A percentile compares a stretch with the other conserved stretches of the same genome.
Conservation (phyloP, 53 echinoderm and acorn worm species). For the Holothuria scabra region DNA sequence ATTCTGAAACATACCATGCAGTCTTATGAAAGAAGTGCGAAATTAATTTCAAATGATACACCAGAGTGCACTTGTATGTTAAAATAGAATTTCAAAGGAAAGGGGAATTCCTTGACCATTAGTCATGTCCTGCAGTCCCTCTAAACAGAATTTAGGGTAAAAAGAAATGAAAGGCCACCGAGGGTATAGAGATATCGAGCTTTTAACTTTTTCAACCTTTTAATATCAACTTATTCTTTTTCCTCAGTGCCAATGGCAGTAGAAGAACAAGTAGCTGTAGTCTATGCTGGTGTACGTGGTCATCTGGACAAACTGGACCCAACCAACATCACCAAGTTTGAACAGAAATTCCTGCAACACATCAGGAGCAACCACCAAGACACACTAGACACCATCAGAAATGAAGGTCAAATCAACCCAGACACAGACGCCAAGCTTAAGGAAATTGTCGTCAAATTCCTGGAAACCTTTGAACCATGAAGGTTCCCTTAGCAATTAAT, state of each 20-base stretch:
- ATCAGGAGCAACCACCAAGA: conserved; percentile 87
- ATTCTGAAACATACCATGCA: too few species aligned
- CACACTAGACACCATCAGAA: conserved; percentile 77
- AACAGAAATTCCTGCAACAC: conserved; percentile 87
- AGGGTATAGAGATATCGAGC: too few species aligned
- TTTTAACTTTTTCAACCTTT: too few species aligned
- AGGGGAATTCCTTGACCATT: too few species aligned
- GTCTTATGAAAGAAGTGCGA: too few species aligned
- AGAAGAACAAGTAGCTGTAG: conserved; percentile 96
- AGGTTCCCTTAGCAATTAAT: too few species aligned
- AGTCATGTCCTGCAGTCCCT: too few species aligned
- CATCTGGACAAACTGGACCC: conserved; percentile 98
- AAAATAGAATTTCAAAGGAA: too few species aligned
- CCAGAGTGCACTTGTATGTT: too few species aligned
- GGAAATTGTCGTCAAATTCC: conserved; percentile 79
- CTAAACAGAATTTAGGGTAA: too few species aligned
- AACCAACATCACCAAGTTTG: conserved; percentile 83
- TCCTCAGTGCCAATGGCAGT: conserved; percentile 94
- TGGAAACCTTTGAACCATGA: conserved; percentile 89
- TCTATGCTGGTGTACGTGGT: conserved; percentile 96
- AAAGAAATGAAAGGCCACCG: too few species aligned
- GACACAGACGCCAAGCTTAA: conserved; percentile 84
- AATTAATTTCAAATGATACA: too few species aligned
- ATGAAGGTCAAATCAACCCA: conserved; percentile 69
- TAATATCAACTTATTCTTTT: conserved; percentile 1